These are phyloP conservation scores for Microcebus griseorufus DNA, from an alignment of 2,113 vertebrate genomes.

Conservation along the genomic window DNA sequence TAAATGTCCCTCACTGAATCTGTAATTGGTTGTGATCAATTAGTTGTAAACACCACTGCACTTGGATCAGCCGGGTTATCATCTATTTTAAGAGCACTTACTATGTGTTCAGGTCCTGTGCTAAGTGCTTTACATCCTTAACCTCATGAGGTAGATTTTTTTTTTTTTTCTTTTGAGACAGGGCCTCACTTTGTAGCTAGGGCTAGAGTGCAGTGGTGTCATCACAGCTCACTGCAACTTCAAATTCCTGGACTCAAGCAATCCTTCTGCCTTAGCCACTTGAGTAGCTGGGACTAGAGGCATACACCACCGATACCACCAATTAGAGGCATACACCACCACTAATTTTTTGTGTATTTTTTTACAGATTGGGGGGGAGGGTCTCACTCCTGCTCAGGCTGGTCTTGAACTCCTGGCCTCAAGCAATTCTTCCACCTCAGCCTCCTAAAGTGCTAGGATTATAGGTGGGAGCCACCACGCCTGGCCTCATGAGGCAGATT, in stretches of 20 bases:
- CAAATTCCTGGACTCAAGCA: no score
- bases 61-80: background rate
- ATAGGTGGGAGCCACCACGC: background rate
- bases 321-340: no score
- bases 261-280: no score
- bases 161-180: background rate
- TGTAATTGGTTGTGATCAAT: no score
- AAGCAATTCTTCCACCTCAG: background rate
- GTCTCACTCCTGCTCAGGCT: background rate
- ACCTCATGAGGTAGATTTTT: background rate
- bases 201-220: no score
- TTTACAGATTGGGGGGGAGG: background rate
- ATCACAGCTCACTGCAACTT: no score
- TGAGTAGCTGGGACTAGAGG: no score
- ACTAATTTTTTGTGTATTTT: background rate
- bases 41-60: no score
- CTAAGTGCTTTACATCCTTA: background rate
- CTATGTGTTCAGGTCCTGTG: background rate
- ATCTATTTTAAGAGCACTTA: background rate
- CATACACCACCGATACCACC: no score
- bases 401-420: background rate
- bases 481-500: background rate
- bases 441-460: background rate
- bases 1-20: no score
- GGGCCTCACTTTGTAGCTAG: background rate